Base-by-base conservation (phyloP, 2,888 invertebrate genomes). In the Drosophila koepferae region DNA sequence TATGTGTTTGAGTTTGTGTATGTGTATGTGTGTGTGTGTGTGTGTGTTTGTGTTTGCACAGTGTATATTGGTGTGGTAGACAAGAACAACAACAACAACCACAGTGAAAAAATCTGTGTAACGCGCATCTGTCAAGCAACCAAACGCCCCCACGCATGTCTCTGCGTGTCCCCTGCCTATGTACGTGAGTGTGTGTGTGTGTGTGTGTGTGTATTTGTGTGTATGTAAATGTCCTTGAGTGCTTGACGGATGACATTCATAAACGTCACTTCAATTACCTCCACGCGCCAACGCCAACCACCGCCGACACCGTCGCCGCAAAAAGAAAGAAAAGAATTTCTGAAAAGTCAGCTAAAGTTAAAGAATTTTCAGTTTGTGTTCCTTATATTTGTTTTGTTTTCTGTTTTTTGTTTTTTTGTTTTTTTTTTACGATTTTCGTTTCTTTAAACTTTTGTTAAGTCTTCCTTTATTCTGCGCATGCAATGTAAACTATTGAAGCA, bases 241-340 rank as follows among this genome's bases (percentile, higher is more conserved):
- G 85, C 89, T 83, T 85, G 84, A 85, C 84, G 84, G 90, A 82
- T 85, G 91, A 90, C 91, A 90, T 90, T 91, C 91, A 91, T 90
- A 90, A 90, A 91, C 90, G 91, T 91, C 91, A 91, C 91, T 90
- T 90, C 90, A 90, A 90, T 90, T 90, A 91, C 85, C 84, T 89
- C 84, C 90, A 85, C 88, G 84, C 84, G 84, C 84, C 80, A 85
- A 87, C 84, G 86, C 90, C 74, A 69, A 68, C 66, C 67, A 56
- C 53, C 75, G 70, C 54, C 66, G 65, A 58, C 64, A 68, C n/a
- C 44, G 48, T 36, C 72, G 58, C 60, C 49, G 51, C 53, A 67
- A 43, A 55, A 38, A 23, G 54, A 10, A 55, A 41, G 12, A 38
- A 41, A 55, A 41, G n/a, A 41, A 71, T 72, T 89, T 89, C 69